Conservation (phyloP, 2,888 invertebrate species). For the Tipula confusa region DNA sequence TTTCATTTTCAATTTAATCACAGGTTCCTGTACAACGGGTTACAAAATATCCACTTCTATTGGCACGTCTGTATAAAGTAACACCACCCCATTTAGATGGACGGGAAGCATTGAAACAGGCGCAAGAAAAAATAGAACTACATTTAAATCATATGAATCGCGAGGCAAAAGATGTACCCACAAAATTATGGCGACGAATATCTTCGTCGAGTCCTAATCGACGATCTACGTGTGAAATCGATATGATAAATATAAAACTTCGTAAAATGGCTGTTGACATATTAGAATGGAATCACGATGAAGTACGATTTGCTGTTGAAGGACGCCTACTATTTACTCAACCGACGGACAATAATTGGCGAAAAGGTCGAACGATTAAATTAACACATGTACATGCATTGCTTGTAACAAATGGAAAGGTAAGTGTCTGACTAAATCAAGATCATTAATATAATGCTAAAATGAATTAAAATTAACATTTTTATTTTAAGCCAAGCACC, state of each 20-base stretch:
- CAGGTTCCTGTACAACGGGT: constrained; percentile 93
- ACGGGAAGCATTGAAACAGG: constrained; percentile 76
- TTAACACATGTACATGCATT: constrained; percentile 83
- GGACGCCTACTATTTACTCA: constrained; percentile 83
- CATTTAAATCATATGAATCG: constrained; percentile 93
- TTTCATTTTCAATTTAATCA: constrained; percentile 33
- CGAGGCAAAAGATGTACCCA: constrained; percentile 84
- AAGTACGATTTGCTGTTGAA: constrained; percentile 85
- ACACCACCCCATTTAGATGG: constrained; percentile 81
- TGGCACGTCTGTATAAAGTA: constrained; percentile 85
- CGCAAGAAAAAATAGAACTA: constrained; percentile 88
- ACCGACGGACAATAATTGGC: constrained; percentile 87
- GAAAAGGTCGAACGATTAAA: constrained; percentile 83
- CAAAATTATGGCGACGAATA: constrained; percentile 84
- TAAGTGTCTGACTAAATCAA: constrained; percentile 45
- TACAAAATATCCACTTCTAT: constrained; percentile 90
- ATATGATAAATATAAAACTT: constrained; percentile 83
- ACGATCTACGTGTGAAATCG: constrained; percentile 74
- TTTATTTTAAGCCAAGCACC: constrained; percentile 60
- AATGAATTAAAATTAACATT: neutral
- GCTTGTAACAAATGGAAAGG: constrained; percentile 89
- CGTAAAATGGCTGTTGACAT: constrained; percentile 92
- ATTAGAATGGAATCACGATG: constrained; percentile 91
- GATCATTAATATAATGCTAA: neutral
- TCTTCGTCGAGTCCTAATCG: constrained; percentile 66